Evolutionary conservation across 2,113 vertebrate species (phyloP).

Genomic region (Motacilla alba): DNA sequence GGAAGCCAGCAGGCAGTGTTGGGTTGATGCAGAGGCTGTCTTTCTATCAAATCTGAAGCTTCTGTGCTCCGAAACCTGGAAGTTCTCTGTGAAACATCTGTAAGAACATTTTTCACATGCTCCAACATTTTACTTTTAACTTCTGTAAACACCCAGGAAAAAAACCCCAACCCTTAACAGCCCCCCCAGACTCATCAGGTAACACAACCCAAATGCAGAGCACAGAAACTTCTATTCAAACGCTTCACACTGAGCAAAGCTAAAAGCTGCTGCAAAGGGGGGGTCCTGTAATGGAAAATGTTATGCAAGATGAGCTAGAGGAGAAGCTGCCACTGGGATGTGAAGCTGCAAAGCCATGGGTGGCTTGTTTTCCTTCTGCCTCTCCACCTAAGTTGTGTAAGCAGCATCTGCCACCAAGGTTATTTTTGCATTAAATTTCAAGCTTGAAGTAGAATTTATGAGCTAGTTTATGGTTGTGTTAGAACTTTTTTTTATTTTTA

Average conservation of each 20-base stretch:
- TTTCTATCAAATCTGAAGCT: neutral
- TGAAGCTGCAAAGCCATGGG: neutral
- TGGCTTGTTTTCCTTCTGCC: neutral
- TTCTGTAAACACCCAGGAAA: neutral
- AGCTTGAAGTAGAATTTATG: neutral
- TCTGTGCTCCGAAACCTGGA: neutral
- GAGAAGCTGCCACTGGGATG: neutral
- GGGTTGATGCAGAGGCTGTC: neutral
- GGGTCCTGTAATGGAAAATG: slow-evolving; percentile 10
- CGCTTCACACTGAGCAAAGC: neutral
- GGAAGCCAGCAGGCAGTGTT: neutral
- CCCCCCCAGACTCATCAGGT: neutral
- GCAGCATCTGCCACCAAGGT: neutral
- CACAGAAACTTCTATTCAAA: neutral
- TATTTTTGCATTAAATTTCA: neutral
- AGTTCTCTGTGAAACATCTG: neutral
- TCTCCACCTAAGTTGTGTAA: neutral
- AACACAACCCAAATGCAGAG: neutral
- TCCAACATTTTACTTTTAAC: neutral
- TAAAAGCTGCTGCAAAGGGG: neutral
- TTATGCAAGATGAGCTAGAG: neutral
- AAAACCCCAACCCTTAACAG: neutral
- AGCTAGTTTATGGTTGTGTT: neutral
- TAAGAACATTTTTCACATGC: neutral
- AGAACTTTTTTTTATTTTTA: neutral